A percentile compares a stretch with the other conserved stretches of the same genome.
phyloP scores from a whole-genome alignment of 2,888 invertebrate species.

The Dryocosmus kuriphilus region DNA sequence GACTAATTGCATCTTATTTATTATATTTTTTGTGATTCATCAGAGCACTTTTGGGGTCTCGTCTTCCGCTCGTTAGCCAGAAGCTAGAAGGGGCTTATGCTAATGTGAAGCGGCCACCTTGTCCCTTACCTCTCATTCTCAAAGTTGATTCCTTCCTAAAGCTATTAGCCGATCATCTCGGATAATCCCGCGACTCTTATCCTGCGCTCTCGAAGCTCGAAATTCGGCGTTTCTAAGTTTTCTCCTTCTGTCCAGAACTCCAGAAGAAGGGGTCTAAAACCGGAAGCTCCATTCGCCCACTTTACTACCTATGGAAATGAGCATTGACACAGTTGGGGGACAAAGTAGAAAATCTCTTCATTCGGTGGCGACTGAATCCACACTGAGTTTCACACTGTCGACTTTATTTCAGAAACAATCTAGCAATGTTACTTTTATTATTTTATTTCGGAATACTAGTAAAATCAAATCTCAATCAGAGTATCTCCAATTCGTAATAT shows the following conservation, averaged over 20 bases:
- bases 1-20: not conserved
- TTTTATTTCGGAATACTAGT: too few species aligned
- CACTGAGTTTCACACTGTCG: not conserved
- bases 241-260: conserved; percentile 57
- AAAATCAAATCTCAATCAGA: too few species aligned
- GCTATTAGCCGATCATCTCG: conserved; percentile 77
- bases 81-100: conserved; percentile 73
- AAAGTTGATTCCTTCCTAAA: conserved; percentile 76
- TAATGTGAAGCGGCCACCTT: conserved; percentile 72
- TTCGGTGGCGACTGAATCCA: not conserved
- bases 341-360: conserved; percentile 4
- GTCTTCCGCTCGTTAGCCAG: conserved; percentile 74
- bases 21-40: conserved; percentile 61
- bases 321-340: conserved; percentile 4
- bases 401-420: not conserved
- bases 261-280: conserved; percentile 36
- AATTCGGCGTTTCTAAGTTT: conserved; percentile 75
- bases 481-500: too few species aligned
- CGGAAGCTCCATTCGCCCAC: conserved; percentile 38
- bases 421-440: too few species aligned
- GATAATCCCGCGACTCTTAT: conserved; percentile 74
- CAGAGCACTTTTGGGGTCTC: conserved; percentile 75
- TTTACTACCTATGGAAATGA: conserved; percentile 34
- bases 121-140: conserved; percentile 53
- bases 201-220: conserved; percentile 69